Percentiles rank a stretch among this genome's conserved stretches.
These are phyloP conservation scores for Anoura caudifer DNA, from an alignment of 2,113 vertebrate species.

Conservation along the genomic window DNA sequence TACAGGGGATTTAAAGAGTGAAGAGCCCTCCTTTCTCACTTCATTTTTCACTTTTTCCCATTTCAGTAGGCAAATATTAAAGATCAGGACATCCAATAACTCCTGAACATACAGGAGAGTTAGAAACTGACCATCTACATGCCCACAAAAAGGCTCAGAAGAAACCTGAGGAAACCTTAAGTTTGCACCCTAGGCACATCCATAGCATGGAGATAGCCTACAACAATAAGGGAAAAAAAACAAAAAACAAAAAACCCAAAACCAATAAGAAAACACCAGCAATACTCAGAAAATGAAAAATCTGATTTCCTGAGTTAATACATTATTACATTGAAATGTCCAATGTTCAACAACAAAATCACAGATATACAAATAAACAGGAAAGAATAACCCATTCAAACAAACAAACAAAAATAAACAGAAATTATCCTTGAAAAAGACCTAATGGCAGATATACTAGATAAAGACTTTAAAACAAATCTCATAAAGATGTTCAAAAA, in stretches of 20 bases:
- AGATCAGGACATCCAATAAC: not conserved
- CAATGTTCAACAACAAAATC: not conserved
- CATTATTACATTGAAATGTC: not conserved
- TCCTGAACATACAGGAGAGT: not conserved
- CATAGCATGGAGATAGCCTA: not conserved
- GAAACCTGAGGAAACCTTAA: not conserved
- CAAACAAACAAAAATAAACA: not conserved
- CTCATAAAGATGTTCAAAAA: not conserved
- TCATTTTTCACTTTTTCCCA: not conserved
- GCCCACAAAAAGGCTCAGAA: not conserved
- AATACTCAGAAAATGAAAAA: not conserved
- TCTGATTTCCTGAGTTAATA: not conserved
- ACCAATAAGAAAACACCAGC: not conserved
- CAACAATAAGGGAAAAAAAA: not conserved
- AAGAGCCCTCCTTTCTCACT: not conserved
- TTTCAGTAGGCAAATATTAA: not conserved
- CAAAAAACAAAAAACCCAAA: not conserved
- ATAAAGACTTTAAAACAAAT: not conserved
- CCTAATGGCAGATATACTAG: not conserved
- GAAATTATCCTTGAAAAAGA: not conserved
- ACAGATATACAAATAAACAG: not conserved
- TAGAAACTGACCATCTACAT: not conserved
- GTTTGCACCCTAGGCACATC: not conserved
- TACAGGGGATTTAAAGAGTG: not conserved
- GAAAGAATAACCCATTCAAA: not conserved